Conservation (phyloP, 2,113 vertebrate species). For the Halcyon senegalensis region DNA sequence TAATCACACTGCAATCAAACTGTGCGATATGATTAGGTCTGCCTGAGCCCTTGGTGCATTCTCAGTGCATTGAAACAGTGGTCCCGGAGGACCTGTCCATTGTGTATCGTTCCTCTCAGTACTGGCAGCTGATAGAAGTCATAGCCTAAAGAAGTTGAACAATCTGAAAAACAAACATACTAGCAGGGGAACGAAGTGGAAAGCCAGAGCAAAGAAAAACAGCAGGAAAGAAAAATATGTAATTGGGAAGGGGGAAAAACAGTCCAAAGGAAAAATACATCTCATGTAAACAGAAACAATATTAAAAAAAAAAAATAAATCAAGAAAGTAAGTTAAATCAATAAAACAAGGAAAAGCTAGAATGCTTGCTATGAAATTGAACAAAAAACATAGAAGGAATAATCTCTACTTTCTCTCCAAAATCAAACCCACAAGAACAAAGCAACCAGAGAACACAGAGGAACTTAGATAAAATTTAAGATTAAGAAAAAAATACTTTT, state of each 20-base stretch:
- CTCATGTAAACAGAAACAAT: background rate
- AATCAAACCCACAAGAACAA: background rate
- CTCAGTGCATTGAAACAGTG: constrained; percentile 26
- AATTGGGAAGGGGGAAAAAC: constrained; percentile 25
- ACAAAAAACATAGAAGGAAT: background rate
- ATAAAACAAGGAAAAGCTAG: background rate
- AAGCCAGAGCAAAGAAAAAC: constrained; percentile 35
- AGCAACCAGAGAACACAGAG: background rate
- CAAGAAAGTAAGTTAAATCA: background rate
- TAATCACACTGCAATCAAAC: constrained; percentile 67
- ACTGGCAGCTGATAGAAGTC: constrained; percentile 32
- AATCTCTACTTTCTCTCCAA: background rate
- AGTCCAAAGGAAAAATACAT: constrained; percentile 10
- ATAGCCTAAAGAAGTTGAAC: constrained; percentile 47
- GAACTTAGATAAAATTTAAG: background rate
- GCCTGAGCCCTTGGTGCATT: constrained; percentile 40
- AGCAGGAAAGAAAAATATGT: constrained; percentile 17
- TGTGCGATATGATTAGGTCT: constrained; percentile 51
- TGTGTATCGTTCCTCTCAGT: background rate
- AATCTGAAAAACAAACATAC: constrained; percentile 56
- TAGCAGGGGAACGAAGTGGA: constrained; percentile 36
- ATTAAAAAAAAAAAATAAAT: background rate
- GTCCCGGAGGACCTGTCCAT: constrained; percentile 15
- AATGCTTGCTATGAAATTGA: background rate
- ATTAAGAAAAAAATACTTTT: background rate